These are phyloP conservation scores for Dryobates pubescens DNA, from an alignment of 2,797 vertebrate species.

Conservation along the genomic window DNA sequence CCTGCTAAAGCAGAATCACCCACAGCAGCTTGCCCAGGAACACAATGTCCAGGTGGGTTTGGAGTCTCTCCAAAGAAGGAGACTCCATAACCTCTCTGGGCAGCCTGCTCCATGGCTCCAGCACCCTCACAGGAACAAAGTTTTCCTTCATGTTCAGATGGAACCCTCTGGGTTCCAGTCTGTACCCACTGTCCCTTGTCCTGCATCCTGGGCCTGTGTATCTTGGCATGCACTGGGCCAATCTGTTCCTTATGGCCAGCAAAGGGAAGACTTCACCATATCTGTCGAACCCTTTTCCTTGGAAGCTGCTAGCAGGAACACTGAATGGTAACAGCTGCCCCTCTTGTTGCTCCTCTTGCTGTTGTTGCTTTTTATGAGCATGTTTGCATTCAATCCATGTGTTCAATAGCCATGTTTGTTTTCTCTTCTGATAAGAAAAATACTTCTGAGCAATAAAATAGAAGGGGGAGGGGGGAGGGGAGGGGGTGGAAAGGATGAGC, in stretches of 20 bases:
- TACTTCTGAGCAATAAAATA: not conserved
- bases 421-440: not conserved
- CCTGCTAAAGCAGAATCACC: too few species aligned
- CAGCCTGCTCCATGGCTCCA: too few species aligned
- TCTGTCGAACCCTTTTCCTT: not conserved
- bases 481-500: not conserved
- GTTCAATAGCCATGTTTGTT: not conserved
- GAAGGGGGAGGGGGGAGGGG: not conserved
- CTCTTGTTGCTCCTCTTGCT: not conserved
- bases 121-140: too few species aligned
- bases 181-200: too few species aligned
- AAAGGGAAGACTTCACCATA: not conserved
- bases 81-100: too few species aligned
- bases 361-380: not conserved
- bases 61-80: too few species aligned
- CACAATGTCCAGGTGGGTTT: too few species aligned
- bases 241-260: not conserved
- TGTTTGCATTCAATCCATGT: rapidly evolving
- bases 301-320: not conserved
- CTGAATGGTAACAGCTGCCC: not conserved
- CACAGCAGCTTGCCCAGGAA: too few species aligned
- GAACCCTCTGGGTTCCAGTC: too few species aligned
- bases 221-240: not conserved
- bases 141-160: too few species aligned
- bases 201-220: too few species aligned